These are phyloP conservation scores for Elymnias hypermnestra DNA, from an alignment of 1,140 invertebrate genomes.

Conservation along the genomic window DNA sequence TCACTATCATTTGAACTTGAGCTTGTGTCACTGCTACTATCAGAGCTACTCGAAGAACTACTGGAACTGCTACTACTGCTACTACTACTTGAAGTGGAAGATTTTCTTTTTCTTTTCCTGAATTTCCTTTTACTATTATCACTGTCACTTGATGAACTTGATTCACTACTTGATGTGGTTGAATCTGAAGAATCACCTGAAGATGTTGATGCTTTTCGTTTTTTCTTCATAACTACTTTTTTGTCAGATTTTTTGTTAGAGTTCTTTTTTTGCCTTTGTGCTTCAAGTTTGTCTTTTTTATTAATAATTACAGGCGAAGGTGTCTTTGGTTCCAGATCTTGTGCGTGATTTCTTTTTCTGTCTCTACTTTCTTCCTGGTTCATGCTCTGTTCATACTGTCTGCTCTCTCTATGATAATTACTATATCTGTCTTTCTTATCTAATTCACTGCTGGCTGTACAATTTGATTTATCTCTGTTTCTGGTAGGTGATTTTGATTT, in stretches of 20 bases:
- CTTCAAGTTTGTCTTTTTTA: slow-evolving; percentile 21
- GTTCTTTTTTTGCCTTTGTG: slow-evolving; percentile 19
- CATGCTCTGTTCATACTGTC: slow-evolving; percentile 2
- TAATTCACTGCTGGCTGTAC: slow-evolving; percentile 5
- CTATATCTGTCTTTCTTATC: slow-evolving; percentile 3
- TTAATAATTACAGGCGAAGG: slow-evolving; percentile 30
- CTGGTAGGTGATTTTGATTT: slow-evolving; percentile 5
- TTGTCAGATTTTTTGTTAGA: slow-evolving; percentile 23
- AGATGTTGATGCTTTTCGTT: slow-evolving; percentile 48
- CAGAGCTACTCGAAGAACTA: slow-evolving; percentile 43
- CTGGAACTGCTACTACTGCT: slow-evolving; percentile 44
- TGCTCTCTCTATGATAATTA: slow-evolving; percentile 6
- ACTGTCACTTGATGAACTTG: slow-evolving; percentile 52
- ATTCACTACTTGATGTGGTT: slow-evolving; percentile 51
- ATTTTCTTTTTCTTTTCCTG: slow-evolving; percentile 40
- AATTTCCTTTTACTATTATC: slow-evolving; percentile 39
- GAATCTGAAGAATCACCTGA: slow-evolving; percentile 50
- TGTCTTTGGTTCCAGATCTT: slow-evolving; percentile 25
- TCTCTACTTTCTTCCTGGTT: slow-evolving; percentile 2
- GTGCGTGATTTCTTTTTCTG: slow-evolving; percentile 10
- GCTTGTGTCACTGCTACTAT: slow-evolving; percentile 36
- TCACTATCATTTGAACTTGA: slow-evolving; percentile 53
- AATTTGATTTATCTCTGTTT: slow-evolving; percentile 13
- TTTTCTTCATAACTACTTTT: slow-evolving; percentile 32
- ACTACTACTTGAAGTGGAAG: slow-evolving; percentile 51